These are phyloP conservation scores for Mactromeris polynyma DNA, from an alignment of 2,888 invertebrate species.

Conservation along the genomic window DNA sequence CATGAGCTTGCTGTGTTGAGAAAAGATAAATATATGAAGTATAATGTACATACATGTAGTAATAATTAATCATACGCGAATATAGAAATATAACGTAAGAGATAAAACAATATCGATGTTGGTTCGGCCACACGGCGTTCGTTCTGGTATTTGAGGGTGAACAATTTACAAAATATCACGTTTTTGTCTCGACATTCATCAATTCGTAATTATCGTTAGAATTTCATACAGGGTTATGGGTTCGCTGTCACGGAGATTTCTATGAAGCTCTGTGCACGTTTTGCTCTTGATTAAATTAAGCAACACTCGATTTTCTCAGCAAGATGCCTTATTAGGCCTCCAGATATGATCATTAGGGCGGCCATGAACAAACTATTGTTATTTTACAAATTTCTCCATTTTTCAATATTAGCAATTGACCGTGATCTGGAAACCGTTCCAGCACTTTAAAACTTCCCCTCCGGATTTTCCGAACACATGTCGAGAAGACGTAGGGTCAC, in stretches of 20 bases:
- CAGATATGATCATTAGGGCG: conserved; percentile 74
- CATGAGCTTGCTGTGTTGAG: no score
- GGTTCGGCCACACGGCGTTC: neutral
- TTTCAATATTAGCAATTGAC: conserved; percentile 73
- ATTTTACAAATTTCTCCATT: conserved; percentile 63
- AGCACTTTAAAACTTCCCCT: conserved; percentile 51
- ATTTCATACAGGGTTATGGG: conserved; percentile 5
- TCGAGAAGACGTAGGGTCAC: conserved; percentile 46
- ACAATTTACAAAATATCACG: conserved; percentile 29
- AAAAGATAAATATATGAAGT: neutral
- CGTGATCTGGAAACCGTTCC: conserved; percentile 56
- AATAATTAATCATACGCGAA: neutral
- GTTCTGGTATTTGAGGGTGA: neutral
- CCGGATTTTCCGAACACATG: conserved; percentile 50
- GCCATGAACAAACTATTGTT: conserved; percentile 61
- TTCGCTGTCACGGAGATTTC: conserved; percentile 27
- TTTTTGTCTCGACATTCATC: conserved; percentile 24
- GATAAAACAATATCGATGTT: neutral
- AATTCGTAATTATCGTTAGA: conserved; percentile 17
- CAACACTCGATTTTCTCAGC: conserved; percentile 65
- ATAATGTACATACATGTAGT: neutral
- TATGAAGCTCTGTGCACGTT: conserved; percentile 53
- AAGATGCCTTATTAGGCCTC: conserved; percentile 70
- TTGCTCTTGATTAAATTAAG: conserved; percentile 71
- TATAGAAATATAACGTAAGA: neutral